Percentiles rank a stretch among this genome's conserved stretches.
Evolutionary conservation across 2,113 vertebrate genomes (phyloP).

Genomic region (Zapornia atra): DNA sequence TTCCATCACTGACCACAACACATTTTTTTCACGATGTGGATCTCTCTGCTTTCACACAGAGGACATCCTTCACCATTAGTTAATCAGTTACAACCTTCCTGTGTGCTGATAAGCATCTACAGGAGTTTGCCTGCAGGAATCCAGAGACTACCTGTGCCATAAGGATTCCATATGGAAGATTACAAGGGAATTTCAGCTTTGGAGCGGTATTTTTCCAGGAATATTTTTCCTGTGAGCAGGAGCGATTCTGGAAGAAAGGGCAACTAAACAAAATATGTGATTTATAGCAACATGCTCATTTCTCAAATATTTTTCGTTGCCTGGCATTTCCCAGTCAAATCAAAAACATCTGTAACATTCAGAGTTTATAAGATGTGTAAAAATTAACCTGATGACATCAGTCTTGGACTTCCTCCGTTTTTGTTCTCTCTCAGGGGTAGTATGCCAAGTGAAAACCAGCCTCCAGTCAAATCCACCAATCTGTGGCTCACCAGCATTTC

Average conservation of each 20-base stretch:
- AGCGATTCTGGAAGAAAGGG: background rate
- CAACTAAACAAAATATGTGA: background rate
- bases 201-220: background rate
- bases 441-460: constrained; percentile 94
- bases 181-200: background rate
- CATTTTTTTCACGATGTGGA: fast-evolving
- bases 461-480: constrained; percentile 97
- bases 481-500: constrained; percentile 92
- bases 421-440: constrained; percentile 85
- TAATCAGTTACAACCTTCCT: background rate
- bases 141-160: background rate
- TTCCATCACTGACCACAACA: fast-evolving
- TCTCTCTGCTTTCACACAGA: background rate
- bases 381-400: constrained; percentile 90
- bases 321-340: background rate
- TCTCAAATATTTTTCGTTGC: background rate
- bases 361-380: background rate
- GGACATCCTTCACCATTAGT: background rate
- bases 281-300: background rate
- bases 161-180: background rate
- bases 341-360: background rate
- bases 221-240: background rate
- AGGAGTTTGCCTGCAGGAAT: background rate
- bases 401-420: constrained; percentile 79
- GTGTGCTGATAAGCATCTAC: background rate